phyloP scores from a whole-genome alignment of 2,113 vertebrate genomes.

The Fregata magnificens region DNA sequence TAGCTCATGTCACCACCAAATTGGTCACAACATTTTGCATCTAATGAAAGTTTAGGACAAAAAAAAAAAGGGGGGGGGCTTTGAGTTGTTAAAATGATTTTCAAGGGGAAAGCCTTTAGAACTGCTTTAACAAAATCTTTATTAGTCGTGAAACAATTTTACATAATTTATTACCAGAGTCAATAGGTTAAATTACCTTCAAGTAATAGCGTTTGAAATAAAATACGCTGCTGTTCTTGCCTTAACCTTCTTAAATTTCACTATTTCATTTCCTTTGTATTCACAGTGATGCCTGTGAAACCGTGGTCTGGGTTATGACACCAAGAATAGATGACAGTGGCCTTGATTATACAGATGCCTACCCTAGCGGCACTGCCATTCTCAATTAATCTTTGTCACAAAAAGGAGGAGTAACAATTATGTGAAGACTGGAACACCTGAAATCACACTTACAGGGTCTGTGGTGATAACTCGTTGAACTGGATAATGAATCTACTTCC shows the following conservation, averaged over 20 bases:
- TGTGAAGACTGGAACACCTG: neutral
- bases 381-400: slow-evolving; percentile 20
- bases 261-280: neutral
- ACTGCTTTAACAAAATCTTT: slow-evolving; percentile 21
- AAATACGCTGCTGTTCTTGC: neutral
- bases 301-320: neutral
- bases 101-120: neutral
- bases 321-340: slow-evolving; percentile 10
- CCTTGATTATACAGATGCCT: slow-evolving; percentile 22
- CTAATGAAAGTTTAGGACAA: neutral
- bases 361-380: neutral
- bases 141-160: slow-evolving; percentile 19
- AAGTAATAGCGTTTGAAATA: neutral
- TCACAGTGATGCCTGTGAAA: neutral
- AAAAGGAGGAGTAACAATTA: slow-evolving; percentile 18
- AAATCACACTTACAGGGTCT: neutral
- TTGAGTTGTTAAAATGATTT: neutral
- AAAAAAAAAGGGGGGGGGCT: neutral
- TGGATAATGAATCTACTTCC: neutral
- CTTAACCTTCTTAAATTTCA: neutral
- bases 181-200: slow-evolving; percentile 4
- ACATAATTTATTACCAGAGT: neutral
- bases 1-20: neutral
- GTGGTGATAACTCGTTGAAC: neutral
- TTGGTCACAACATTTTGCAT: neutral